Evolutionary conservation across 1,140 invertebrate species (phyloP).

Genomic region (Trichonephila inaurata): DNA sequence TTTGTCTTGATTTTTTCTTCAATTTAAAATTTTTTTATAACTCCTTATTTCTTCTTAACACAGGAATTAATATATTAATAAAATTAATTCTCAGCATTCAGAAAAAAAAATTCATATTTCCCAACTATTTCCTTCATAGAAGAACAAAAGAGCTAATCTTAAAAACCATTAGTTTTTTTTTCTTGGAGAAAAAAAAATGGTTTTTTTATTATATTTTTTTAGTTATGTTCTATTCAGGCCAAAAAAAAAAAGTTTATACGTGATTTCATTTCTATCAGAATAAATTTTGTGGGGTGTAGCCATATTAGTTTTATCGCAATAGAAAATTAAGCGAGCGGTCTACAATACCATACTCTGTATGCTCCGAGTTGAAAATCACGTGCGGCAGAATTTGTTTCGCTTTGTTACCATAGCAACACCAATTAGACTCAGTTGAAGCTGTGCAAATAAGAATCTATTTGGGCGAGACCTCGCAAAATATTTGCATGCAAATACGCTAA

Average conservation of each 20-base stretch:
- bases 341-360: background rate
- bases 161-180: background rate
- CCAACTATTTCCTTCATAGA: no score
- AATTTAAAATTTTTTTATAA: no score
- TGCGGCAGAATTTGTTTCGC: conserved; percentile 13
- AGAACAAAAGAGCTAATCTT: background rate
- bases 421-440: conserved; percentile 27
- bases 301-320: background rate
- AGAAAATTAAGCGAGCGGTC: background rate
- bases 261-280: conserved; percentile 33
- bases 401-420: conserved; percentile 20
- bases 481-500: background rate
- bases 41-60: no score
- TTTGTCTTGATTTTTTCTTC: no score
- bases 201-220: background rate
- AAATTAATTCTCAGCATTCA: no score
- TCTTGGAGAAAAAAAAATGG: background rate
- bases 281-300: conserved; percentile 16
- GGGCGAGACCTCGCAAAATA: background rate
- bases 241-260: background rate
- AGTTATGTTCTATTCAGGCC: background rate
- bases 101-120: no score
- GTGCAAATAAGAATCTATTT: conserved; percentile 34
- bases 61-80: no score
- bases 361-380: conserved; percentile 6